phyloP scores from a whole-genome alignment of 2,888 invertebrate species.

The Lamproptera curius region DNA sequence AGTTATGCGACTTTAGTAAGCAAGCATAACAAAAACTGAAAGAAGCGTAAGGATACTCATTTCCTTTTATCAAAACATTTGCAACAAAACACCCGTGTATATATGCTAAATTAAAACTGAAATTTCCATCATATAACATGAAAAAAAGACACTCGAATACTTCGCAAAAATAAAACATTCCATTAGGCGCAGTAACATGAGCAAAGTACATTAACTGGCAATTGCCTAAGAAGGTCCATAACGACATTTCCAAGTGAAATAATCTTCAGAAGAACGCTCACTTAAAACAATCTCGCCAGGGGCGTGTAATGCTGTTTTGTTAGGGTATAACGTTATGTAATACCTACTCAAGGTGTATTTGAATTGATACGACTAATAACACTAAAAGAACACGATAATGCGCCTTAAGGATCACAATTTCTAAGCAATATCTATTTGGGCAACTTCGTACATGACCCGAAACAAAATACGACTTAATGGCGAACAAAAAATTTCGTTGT shows the following conservation, averaged over 20 bases:
- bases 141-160: not conserved
- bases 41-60: no score
- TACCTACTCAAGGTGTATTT: slow-evolving; percentile 11
- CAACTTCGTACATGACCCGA: slow-evolving; percentile 18
- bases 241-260: slow-evolving; percentile 11
- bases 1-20: no score
- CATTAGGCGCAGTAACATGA: not conserved
- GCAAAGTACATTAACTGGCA: slow-evolving; percentile 1
- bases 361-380: slow-evolving; percentile 17
- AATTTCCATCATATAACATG: no score
- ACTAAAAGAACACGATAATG: slow-evolving; percentile 19
- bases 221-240: slow-evolving; percentile 8
- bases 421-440: slow-evolving; percentile 22
- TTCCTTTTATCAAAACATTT: no score
- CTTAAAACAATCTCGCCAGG: slow-evolving; percentile 17
- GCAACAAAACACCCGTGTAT: no score
- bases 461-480: slow-evolving; percentile 11
- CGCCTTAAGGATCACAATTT: slow-evolving; percentile 15
- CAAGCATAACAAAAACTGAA: no score
- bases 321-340: slow-evolving; percentile 5
- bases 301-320: slow-evolving; percentile 11
- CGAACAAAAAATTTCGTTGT: slow-evolving; percentile 6
- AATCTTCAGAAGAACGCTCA: slow-evolving; percentile 12
- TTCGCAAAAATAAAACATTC: not conserved
- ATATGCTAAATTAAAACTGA: no score